Evolutionary conservation across 2,797 vertebrate genomes (phyloP).

Genomic region (Danio aesculapii): DNA sequence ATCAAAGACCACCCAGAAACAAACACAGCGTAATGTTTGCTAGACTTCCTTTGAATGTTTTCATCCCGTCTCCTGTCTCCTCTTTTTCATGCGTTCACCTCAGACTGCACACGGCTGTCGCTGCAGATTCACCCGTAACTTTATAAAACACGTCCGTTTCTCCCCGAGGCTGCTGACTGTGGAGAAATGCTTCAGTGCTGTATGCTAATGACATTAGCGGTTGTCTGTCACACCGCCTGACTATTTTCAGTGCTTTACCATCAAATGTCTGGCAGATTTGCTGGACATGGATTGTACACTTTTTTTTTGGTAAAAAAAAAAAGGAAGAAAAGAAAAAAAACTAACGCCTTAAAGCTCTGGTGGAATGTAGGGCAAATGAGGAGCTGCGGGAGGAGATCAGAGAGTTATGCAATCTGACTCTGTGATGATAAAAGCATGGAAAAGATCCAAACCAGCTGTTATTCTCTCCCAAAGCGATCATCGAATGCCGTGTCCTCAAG

Average conservation of each 20-base stretch:
- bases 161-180: neutral
- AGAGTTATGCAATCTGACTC: constrained; percentile 57
- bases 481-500: neutral
- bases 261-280: constrained; percentile 11
- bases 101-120: neutral
- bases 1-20: constrained; percentile 36
- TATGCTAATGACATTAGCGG: neutral
- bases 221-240: constrained; percentile 16
- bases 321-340: neutral
- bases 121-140: constrained; percentile 9
- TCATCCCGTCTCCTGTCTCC: neutral
- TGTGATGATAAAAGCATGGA: constrained; percentile 53
- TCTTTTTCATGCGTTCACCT: neutral
- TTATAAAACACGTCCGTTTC: neutral
- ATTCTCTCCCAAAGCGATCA: constrained; percentile 11
- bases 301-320: neutral
- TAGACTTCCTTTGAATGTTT: neutral
- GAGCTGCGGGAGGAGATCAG: constrained; percentile 50
- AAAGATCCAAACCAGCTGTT: constrained; percentile 55
- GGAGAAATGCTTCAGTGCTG: constrained; percentile 17
- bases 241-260: neutral
- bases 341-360: constrained; percentile 41
- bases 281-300: constrained; percentile 15
- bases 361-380: constrained; percentile 52
- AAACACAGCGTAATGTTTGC: neutral